Conservation (phyloP, 30 jellyfish, hydroid and myxozoan genomes). For the Sanderia malayensis region DNA sequence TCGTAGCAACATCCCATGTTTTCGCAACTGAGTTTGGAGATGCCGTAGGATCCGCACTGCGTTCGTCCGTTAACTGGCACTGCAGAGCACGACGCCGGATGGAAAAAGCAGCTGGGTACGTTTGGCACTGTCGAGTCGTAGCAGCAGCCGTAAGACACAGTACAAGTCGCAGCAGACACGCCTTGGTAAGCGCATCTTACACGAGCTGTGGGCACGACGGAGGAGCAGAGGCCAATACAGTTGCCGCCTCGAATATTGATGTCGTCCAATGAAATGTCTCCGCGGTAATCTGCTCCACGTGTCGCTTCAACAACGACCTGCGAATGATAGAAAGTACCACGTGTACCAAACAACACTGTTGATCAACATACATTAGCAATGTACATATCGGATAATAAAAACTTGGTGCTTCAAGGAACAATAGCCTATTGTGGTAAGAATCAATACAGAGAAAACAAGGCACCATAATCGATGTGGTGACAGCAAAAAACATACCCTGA, state of each 20-base stretch:
- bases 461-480: too few relatives aligned
- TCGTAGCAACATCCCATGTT: slow-evolving; percentile 94
- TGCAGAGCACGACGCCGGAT: slow-evolving; percentile 87
- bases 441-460: too few relatives aligned
- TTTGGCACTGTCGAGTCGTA: slow-evolving; percentile 75
- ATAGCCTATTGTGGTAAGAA: too few relatives aligned
- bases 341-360: too few relatives aligned
- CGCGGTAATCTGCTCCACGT: slow-evolving; percentile 89
- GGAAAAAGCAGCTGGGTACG: slow-evolving; percentile 84
- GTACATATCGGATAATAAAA: too few relatives aligned
- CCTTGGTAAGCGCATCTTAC: slow-evolving; percentile 87
- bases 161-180: slow-evolving; percentile 76
- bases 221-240: slow-evolving; percentile 90
- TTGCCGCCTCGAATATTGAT: slow-evolving; percentile 79
- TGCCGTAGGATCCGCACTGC: slow-evolving; percentile 73
- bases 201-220: slow-evolving; percentile 80
- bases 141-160: slow-evolving; percentile 86
- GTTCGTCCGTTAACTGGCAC: slow-evolving; percentile 68
- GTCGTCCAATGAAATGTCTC: slow-evolving; percentile 96
- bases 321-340: neutral
- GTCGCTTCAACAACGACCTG: slow-evolving; percentile 87
- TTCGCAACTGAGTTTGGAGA: slow-evolving; percentile 61
- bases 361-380: too few relatives aligned
- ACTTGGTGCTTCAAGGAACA: too few relatives aligned
- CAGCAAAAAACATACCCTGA: slow-evolving; percentile 34